These are phyloP conservation scores for Alosa sapidissima DNA, from an alignment of 2,797 vertebrate species.

Conservation along the genomic window DNA sequence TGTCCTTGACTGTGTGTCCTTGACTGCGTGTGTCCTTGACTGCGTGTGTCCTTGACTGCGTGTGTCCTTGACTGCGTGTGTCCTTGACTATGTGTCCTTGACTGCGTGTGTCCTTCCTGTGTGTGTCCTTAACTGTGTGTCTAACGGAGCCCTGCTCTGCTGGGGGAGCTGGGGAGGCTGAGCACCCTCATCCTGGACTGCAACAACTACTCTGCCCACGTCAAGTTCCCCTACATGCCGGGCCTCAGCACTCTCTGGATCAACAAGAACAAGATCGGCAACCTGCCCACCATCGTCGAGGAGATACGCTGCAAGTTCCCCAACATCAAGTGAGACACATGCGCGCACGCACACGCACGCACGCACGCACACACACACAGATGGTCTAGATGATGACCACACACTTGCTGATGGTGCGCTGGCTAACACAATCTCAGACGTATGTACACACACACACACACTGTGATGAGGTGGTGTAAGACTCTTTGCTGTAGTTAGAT, in stretches of 20 bases:
- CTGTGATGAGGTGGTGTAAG: too few species aligned
- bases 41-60: too few species aligned
- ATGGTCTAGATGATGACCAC: too few species aligned
- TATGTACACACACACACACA: too few species aligned
- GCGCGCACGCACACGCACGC: neutral
- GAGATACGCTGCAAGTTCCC: constrained; percentile 74
- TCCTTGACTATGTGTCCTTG: too few species aligned
- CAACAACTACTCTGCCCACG: constrained; percentile 75
- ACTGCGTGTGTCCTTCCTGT: too few species aligned
- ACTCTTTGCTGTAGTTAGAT: too few species aligned
- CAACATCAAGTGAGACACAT: constrained; percentile 69
- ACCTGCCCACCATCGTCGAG: constrained; percentile 71
- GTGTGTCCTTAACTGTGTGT: constrained; percentile 64
- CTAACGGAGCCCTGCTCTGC: constrained; percentile 73
- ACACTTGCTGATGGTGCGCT: too few species aligned
- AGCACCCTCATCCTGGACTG: constrained; percentile 77
- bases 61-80: constrained; percentile 24
- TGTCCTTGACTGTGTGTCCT: too few species aligned
- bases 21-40: too few species aligned
- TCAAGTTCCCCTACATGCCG: constrained; percentile 78
- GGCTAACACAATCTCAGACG: too few species aligned
- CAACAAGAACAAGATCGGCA: constrained; percentile 79
- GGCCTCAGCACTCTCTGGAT: constrained; percentile 72
- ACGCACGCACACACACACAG: neutral
- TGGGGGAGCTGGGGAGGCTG: constrained; percentile 71